Evolutionary conservation across 1,140 invertebrate species (phyloP), one percentile per base, ranked within the genome.

Genomic region (Stegodyphus mimosarum): DNA sequence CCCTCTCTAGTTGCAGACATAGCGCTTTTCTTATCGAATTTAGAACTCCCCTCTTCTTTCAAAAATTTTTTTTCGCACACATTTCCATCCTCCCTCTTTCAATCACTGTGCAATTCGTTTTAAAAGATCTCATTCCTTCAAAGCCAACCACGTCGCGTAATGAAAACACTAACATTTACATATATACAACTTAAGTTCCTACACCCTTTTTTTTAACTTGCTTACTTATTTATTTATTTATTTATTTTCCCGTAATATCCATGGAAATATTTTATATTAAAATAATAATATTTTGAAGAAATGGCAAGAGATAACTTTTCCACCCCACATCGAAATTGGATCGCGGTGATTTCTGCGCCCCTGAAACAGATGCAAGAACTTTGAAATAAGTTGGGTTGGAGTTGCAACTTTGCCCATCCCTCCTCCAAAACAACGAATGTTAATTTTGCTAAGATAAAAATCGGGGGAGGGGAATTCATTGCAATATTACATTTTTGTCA

Each of bases 91-190:
- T 67, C 66, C n/a, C n/a, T 17, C 66, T 18, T 17, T 9, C n/a
- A 67, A 18, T 67, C 66, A 67, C 33, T 67, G n/a, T 33, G 33
- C 33, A 33, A 33, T 33, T 33, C 33, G 33, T 33, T 33, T 33
- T 33, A 18, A 71, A 51, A 71, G 33, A 9, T 50, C n/a, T 48
- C 33, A 18, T 50, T 71, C 33, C 33, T 6, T 33, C 33, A 33
- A 33, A 33, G 33, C 33, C 33, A 33, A 33, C 33, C 33, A 33
- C 33, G 33, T 33, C 33, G 33, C 33, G 33, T 33, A 50, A 50
- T 71, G 49, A 51, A 51, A 71, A 71, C 33, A 71, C 69, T 18
- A 71, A 71, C 69, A 71, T 71, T 71, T 71, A 71, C 69, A 71
- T 71, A 71, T 71, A 71, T 71, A 71, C 69, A 71, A 49, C 69